Base-by-base conservation (phyloP, 2,888 invertebrate genomes). In the Tetranychus truncatus region DNA sequence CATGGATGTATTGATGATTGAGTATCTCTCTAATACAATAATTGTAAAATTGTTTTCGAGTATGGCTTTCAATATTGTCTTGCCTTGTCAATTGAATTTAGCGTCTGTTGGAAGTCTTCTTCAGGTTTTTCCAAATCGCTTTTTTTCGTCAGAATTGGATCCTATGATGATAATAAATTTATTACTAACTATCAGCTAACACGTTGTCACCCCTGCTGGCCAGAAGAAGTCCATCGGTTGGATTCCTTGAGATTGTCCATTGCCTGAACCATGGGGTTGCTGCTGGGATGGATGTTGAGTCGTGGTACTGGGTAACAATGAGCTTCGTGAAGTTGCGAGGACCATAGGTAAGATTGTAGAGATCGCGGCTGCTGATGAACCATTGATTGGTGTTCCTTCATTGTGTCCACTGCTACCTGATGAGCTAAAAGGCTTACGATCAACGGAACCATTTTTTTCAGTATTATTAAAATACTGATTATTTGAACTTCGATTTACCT, bases 351-450 rank as follows among this genome's bases (percentile, higher is more conserved):
- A 55, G 55, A 55, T 55, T 55, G 55, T 15, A 55, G 55, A 55
- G 55, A 55, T 55, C 55, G 55, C 9, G 9, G 55, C 11, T 55
- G 55, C 55, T 55, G 55, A 55, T 55, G 55, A 55, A 55, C 55
- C 55, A 55, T 55, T 55, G 55, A 55, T 15, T 9, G 15, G 55
- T 9, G 55, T 55, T 55, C 55, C 55, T 55, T 55, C 55, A 55
- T 55, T 9, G 55, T 15, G 9, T 55, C 11, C 55, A 15, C 55
- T 55, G 55, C 15, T 55, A 55, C 55, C 55, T 55, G 55, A 55
- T 55, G 55, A 55, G 55, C 55, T 55, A 55, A 55, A 55, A 55
- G 55, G 55, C 55, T 55, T 55, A 55, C 55, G 55, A 55, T 55
- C 55, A 55, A 55, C 55, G 55, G 55, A 55, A 55, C 55, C 55